Conservation (phyloP, 2,797 vertebrate genomes). For the Acrossocheilus fasciatus region DNA sequence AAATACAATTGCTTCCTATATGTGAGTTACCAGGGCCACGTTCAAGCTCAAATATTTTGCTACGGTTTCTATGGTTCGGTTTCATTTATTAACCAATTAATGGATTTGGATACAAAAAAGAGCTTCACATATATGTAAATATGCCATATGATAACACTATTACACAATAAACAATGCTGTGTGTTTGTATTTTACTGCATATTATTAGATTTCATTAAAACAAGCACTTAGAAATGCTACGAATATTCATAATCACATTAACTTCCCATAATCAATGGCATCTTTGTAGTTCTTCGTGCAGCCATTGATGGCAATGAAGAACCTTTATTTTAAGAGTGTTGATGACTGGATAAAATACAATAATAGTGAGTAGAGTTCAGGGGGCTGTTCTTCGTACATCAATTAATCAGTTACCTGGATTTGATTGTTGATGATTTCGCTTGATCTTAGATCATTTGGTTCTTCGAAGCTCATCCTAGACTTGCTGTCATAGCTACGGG, state of each 20-base stretch:
- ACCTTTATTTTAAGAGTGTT: no score
- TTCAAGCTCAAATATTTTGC: no score
- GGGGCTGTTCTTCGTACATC: no score
- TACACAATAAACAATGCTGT: not conserved
- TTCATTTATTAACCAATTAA: not conserved
- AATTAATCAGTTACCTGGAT: no score
- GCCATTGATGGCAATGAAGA: no score
- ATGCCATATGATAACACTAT: not conserved
- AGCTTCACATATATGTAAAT: not conserved
- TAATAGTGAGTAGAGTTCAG: not conserved
- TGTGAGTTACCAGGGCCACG: not conserved
- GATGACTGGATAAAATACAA: not conserved
- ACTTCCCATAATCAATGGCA: not conserved
- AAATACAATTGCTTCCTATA: not conserved
- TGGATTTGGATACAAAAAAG: not conserved
- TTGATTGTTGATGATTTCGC: no score
- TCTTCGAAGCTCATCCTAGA: no score
- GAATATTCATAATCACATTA: not conserved
- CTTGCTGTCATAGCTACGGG: no score
- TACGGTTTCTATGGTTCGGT: no score
- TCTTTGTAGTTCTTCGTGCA: not conserved
- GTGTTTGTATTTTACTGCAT: not conserved
- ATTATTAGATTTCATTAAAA: not conserved
- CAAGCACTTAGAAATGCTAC: not conserved
- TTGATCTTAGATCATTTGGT: no score